Evolutionary conservation across 1,140 invertebrate species (phyloP), one percentile per base, ranked within the genome.

Genomic region (Pogonomyrmex barbatus): DNA sequence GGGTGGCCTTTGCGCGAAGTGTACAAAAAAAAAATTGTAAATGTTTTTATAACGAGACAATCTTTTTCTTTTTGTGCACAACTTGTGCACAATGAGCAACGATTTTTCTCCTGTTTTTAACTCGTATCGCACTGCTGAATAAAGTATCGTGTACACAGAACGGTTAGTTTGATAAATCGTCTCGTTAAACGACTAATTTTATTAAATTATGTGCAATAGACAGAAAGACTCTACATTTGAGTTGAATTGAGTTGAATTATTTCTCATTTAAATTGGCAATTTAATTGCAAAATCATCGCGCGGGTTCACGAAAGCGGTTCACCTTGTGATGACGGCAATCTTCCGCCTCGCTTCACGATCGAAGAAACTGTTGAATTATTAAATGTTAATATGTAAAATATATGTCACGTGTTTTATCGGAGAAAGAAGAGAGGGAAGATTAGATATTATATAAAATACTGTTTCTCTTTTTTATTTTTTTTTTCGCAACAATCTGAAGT

Each of bases 211-310:
- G 2, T n/a, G 4, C 17, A 36, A 39, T 42, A 68, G n/a, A n/a
- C n/a, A 70, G 12, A 30, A 83, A 83, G 56, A 50, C 30, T 45
- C 24, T 2, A 24, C 4, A 12, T 45, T 42, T 36, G 14, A 24
- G 24, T 24, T 24, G 24, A 24, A 9, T 42, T 36, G 33, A 17
- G 47, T 47, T 79, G 62, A 39, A 58, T 82, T 45, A 62, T 58
- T 47, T 14, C 24, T 56, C 42, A 12, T 24, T 65, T 14, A n/a
- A 79, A 54, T 67, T 50, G 54, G 54, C 42, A 50, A 73, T 47
- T 73, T 83, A 83, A 62, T 73, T 60, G 79, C 68, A 83, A 75
- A 73, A 75, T 60, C 12, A 36, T 60, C 30, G 54, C 30, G 33
- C 39, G 10, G 24, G 65, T 5, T 17, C 58, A 82, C 67, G 79